Conservation (phyloP, 2,113 vertebrate species). For the Poeciliopsis turrubarensis region DNA sequence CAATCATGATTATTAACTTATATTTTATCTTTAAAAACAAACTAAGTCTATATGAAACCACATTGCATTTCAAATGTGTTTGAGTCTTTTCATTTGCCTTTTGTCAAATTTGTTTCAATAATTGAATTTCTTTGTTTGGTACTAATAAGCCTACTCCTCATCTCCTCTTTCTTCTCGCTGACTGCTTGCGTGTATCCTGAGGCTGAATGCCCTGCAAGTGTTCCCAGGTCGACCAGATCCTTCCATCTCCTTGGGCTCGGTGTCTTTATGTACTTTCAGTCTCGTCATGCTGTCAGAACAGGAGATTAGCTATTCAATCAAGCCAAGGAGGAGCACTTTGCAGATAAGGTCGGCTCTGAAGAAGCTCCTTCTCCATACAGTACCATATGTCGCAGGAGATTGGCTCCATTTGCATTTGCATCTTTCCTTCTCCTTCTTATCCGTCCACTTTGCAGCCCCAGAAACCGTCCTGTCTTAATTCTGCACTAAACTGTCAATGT, state of each 20-base stretch:
- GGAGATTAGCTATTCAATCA: conserved; percentile 80
- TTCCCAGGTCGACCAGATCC: conserved; percentile 41
- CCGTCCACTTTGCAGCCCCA: conserved; percentile 22
- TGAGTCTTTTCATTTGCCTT: conserved; percentile 4
- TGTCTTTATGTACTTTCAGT: conserved; percentile 63
- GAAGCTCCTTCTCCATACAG: conserved; percentile 61
- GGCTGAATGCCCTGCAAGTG: conserved; percentile 48
- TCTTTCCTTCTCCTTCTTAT: conserved; percentile 34
- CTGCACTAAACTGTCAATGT: conserved; percentile 44
- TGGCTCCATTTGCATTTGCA: conserved; percentile 70
- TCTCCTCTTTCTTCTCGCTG: neutral
- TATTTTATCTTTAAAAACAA: conserved; percentile 17
- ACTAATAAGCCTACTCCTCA: conserved; percentile 8
- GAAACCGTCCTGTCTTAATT: conserved; percentile 31
- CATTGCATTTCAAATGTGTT: neutral
- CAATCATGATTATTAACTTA: conserved; percentile 51
- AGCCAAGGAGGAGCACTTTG: conserved; percentile 64
- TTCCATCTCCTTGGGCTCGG: conserved; percentile 51
- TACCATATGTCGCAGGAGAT: conserved; percentile 67
- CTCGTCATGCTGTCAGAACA: conserved; percentile 71
- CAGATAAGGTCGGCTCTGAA: conserved; percentile 72
- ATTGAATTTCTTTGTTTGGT: conserved; percentile 10
- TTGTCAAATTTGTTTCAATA: neutral
- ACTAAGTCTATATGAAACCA: neutral
- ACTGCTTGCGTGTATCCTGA: conserved; percentile 20